Base-by-base conservation (phyloP, 2,113 vertebrate genomes). In the Amphiprion ocellaris region DNA sequence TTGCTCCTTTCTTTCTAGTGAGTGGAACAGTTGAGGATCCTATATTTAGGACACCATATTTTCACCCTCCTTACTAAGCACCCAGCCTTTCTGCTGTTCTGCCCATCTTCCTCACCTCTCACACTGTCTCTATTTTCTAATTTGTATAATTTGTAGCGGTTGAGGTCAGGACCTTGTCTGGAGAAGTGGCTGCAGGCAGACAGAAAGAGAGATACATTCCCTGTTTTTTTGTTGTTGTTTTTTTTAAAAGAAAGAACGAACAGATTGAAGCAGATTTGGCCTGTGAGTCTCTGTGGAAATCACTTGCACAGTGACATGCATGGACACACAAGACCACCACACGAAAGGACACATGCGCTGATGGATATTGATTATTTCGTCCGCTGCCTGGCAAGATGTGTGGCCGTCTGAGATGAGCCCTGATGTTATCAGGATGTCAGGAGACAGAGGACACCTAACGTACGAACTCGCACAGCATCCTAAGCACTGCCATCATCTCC, bases 321-420 rank as follows among this genome's bases (percentile, higher is more conserved):
- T 55, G 16, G 14, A 60, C 69, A 80, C 69, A 69, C 41, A 41
- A 37, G 60, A 66, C 21, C 64, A 15, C 26, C 46, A 66, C 58
- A 41, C 8, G 1, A 69, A 49, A 15, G 10, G 53, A 82, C 70
- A 55, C 54, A 55, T 44, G 0, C 21, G 2, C 63, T 14, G 71
- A 77, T 44, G 9, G 75, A 21, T 86, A 82, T 86, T 69, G 83
- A 88, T 84, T 88, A 79, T 65, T 74, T 77, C 39, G 67, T 79
- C 74, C 60, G 1, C 65, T 0, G 26, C 49, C 23, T 87, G 82
- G 81, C 79, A 77, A 73, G 77, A 78, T 66, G 69, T 47, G 26
- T 15, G 33, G 24, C 65, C 7, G 16, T 85, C 52, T 74, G 75
- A 77, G 75, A 73, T 55, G 69, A 69, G 75, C 23, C 49, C 49